Base-by-base conservation (phyloP, 92 coral and sea anemone genomes). In the Ricordea florida region DNA sequence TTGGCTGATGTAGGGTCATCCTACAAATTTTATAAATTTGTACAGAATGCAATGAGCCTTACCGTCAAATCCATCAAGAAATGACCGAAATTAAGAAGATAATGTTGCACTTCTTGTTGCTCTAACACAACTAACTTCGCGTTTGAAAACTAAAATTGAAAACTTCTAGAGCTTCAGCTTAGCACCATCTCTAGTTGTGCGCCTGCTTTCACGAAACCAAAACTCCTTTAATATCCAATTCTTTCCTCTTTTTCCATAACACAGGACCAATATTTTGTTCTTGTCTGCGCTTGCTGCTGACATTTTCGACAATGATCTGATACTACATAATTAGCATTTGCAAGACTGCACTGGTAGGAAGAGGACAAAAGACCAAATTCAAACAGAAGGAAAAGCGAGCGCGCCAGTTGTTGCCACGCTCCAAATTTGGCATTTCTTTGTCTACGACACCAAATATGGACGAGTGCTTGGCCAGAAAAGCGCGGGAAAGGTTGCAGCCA, bases 361-460 rank as follows among this genome's bases (percentile, higher is more conserved):
- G 59, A 73, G 69, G 80, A 47, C 57, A 62, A 61, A 73, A 73
- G 77, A 53, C 52, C 30, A 57, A 70, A 53, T 13, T 70, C 28
- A 55, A 82, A 82, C 57, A 61, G 69, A 73, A 28, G 28, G 48
- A 25, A 43, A 66, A 38, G 66, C 57, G 35, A 77, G 62, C 89
- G 83, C 80, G 76, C 74, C 79, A 84, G 76, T 83, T 89, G 86
- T 87, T 72, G 69, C 53, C 79, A 78, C 42, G 57, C 27, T 24
- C 97, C 88, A 75, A 67, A 87, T 91, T 66, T 83, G 97, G 97
- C 23, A 76, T 60, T 24, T 57, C 32, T 83, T 91, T 91, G 97
- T 91, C 88, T 91, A 41, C 76, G 65, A 62, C 81, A 79, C 97
- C 93, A 91, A 87, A 91, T 91, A 83, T 83, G 97, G 93, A 34